These are phyloP conservation scores for Melanotaenia maccullochi DNA, from an alignment of 2,797 vertebrate genomes.

Conservation along the genomic window DNA sequence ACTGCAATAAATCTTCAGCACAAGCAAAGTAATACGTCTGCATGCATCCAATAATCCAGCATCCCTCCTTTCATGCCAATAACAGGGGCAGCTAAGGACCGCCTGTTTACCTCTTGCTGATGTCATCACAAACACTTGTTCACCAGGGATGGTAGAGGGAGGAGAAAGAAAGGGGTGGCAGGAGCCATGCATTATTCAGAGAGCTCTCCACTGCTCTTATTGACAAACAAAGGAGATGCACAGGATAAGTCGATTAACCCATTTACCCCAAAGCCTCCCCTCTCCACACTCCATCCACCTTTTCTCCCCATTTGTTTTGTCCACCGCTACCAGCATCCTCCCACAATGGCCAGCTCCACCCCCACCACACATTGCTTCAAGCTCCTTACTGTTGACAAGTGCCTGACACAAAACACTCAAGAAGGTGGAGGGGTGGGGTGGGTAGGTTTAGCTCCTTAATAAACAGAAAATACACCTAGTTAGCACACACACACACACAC, in stretches of 20 bases:
- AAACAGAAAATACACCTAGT: conserved; percentile 58
- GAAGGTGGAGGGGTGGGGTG: conserved; percentile 20
- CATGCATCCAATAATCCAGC: conserved; percentile 63
- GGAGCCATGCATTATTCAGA: conserved; percentile 90
- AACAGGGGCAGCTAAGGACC: conserved; percentile 79
- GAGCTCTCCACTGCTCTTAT: conserved; percentile 84
- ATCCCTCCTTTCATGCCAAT: conserved; percentile 44
- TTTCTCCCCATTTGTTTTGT: conserved; percentile 24
- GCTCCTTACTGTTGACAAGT: conserved; percentile 68
- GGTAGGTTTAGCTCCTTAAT: conserved; percentile 29
- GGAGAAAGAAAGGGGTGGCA: conserved; percentile 67
- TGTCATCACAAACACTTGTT: conserved; percentile 90
- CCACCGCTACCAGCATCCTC: conserved; percentile 46
- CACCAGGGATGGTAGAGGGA: conserved; percentile 63
- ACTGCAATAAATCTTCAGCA: conserved; percentile 64
- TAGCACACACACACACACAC: conserved; percentile 26
- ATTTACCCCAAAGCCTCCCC: conserved; percentile 85
- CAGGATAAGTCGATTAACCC: conserved; percentile 90
- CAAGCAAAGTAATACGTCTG: conserved; percentile 57
- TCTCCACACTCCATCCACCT: conserved; percentile 39
- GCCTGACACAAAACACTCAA: conserved; percentile 65
- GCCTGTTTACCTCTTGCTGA: conserved; percentile 88
- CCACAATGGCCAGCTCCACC: conserved; percentile 46
- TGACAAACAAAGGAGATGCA: conserved; percentile 91
- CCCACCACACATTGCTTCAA: conserved; percentile 36